phyloP scores from a whole-genome alignment of 1,140 invertebrate genomes.

The Conus ventricosus region DNA sequence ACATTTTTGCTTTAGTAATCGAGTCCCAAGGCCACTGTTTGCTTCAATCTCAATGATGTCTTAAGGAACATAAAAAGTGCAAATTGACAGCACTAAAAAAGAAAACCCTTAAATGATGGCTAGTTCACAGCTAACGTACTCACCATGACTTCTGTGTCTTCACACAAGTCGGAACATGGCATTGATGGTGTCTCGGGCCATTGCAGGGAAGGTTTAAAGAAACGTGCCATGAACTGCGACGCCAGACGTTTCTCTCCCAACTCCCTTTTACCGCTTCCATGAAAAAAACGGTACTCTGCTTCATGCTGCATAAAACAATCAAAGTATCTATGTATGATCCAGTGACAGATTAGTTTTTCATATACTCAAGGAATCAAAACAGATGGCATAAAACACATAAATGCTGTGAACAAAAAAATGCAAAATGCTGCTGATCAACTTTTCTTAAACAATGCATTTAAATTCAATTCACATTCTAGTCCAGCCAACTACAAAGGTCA shows the following conservation, averaged over 20 bases:
- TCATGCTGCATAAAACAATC: slow-evolving; percentile 82
- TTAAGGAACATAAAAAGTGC: background rate
- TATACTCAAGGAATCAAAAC: too few species aligned
- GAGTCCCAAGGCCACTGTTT: background rate
- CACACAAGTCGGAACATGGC: slow-evolving; percentile 95
- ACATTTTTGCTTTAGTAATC: too few species aligned
- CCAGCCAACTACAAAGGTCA: too few species aligned
- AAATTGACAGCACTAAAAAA: background rate
- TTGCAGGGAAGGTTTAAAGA: slow-evolving; percentile 92
- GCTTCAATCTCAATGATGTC: background rate
- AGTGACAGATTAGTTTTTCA: too few species aligned
- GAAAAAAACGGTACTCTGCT: slow-evolving; percentile 90
- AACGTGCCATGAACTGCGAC: slow-evolving; percentile 95
- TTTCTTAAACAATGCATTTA: too few species aligned
- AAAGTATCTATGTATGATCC: too few species aligned
- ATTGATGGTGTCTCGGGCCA: slow-evolving; percentile 90
- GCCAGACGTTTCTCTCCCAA: slow-evolving; percentile 92
- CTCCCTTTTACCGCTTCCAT: slow-evolving; percentile 77
- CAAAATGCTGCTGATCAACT: too few species aligned
- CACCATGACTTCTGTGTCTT: slow-evolving; percentile 88
- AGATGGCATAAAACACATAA: too few species aligned
- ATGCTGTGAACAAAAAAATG: too few species aligned
- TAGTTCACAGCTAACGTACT: slow-evolving; percentile 28
- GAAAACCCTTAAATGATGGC: background rate
- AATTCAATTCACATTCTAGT: too few species aligned